phyloP scores from a whole-genome alignment of 2,113 vertebrate genomes.

The Anguilla rostrata region DNA sequence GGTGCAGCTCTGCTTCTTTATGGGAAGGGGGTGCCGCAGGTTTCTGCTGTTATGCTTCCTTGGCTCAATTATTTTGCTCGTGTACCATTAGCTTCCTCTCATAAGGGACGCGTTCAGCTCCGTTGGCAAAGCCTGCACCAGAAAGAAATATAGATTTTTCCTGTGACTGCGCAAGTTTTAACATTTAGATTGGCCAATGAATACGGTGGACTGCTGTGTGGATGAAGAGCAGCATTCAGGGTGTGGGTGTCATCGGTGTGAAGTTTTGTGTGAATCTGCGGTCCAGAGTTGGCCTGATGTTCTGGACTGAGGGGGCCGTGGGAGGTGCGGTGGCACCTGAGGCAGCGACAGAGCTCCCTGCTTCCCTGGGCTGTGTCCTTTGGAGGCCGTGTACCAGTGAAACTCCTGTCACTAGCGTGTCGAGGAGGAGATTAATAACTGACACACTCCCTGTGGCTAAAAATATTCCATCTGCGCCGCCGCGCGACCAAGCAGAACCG shows the following conservation, averaged over 20 bases:
- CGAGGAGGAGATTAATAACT: conserved; percentile 63
- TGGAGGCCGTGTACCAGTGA: conserved; percentile 47
- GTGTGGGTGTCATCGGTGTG: not conserved
- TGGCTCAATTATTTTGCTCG: not conserved
- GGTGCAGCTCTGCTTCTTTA: not conserved
- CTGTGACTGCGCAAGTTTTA: too few relatives aligned
- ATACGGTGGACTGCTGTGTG: not conserved
- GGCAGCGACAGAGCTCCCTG: conserved; percentile 39
- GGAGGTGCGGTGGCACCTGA: conserved; percentile 3
- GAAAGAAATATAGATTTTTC: not conserved
- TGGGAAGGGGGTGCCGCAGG: not conserved
- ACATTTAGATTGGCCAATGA: too few relatives aligned
- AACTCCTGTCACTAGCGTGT: conserved; percentile 55
- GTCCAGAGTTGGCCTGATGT: not conserved
- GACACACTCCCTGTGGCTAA: conserved; percentile 50
- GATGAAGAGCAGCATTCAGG: not conserved
- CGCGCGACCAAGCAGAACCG: conserved; percentile 62
- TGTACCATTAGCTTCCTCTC: not conserved
- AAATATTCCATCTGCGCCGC: conserved; percentile 57
- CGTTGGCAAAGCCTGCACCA: not conserved
- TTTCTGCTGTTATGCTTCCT: not conserved
- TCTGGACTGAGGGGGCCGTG: conserved; percentile 14
- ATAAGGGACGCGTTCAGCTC: not conserved
- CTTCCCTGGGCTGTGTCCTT: conserved; percentile 47
- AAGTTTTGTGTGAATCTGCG: conserved; percentile 1